Evolutionary conservation across 1,140 invertebrate species (phyloP).

Genomic region (Penaeus chinensis): DNA sequence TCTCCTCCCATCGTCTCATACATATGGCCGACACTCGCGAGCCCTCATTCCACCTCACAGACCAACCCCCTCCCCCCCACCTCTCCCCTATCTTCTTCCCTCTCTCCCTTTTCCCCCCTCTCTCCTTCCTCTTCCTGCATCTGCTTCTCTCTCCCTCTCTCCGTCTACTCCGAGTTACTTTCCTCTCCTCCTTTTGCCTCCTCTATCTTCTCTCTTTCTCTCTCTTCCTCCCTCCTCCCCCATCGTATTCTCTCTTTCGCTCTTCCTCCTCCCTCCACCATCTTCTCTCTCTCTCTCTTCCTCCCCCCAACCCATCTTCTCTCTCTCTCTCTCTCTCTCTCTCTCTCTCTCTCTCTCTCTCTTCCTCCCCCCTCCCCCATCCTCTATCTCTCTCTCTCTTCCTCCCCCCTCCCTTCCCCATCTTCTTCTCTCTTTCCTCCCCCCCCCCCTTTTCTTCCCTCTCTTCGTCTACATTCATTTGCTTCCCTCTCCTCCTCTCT

Average conservation of each 20-base stretch:
- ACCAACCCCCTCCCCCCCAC: too few species aligned
- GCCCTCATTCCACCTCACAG: too few species aligned
- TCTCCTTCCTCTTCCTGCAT: background rate
- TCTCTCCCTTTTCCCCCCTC: background rate
- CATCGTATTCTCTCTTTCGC: too few species aligned
- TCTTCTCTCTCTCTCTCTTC: background rate
- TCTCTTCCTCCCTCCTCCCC: background rate
- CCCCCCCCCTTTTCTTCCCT: too few species aligned
- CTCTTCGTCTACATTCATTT: too few species aligned
- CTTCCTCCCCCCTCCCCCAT: too few species aligned
- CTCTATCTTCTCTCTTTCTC: background rate
- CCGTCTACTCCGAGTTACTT: background rate
- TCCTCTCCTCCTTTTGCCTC: background rate
- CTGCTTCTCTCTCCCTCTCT: too few species aligned
- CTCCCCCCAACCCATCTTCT: background rate
- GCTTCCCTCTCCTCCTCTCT: too few species aligned
- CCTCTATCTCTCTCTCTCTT: background rate
- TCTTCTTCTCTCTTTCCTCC: background rate
- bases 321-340: constrained; percentile 17
- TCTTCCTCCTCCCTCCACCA: background rate
- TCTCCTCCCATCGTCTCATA: too few species aligned
- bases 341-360: background rate
- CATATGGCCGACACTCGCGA: too few species aligned
- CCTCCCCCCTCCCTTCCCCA: background rate
- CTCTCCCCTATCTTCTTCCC: background rate